Conservation (phyloP, 2,797 vertebrate species). For the Graptemys geographica region DNA sequence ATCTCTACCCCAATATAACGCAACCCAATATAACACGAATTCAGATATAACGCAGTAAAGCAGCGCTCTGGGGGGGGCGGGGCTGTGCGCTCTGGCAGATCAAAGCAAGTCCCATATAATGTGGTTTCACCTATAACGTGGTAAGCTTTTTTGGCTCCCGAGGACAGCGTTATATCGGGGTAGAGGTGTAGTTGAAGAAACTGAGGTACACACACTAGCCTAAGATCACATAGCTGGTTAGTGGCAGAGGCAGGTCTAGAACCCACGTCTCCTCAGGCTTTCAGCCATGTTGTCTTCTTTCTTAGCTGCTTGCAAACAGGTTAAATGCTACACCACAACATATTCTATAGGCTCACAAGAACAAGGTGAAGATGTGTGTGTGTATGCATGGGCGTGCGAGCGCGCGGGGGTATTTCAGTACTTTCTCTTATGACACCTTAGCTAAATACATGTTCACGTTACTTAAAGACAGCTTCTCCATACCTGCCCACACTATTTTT, state of each 20-base stretch:
- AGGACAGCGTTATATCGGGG: no score
- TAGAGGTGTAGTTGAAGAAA: background rate
- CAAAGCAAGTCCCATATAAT: no score
- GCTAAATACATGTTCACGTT: accelerated
- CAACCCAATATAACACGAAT: no score
- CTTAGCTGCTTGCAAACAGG: background rate
- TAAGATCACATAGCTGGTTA: background rate
- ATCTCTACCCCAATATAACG: no score
- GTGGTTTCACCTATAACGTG: no score
- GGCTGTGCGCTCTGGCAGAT: no score
- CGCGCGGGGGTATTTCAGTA: accelerated
- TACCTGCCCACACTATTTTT: background rate
- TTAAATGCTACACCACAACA: background rate
- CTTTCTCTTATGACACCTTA: background rate
- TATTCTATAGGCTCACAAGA: accelerated
- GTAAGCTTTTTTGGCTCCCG: no score
- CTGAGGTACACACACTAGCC: background rate
- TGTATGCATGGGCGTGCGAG: no score
- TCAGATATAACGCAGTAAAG: no score
- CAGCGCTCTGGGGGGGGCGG: no score
- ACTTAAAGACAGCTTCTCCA: background rate
- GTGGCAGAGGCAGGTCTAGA: background rate
- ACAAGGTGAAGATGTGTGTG: accelerated
- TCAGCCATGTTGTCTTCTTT: background rate
- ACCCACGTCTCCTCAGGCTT: background rate